A percentile compares a stretch with the other conserved stretches of the same genome.
These are phyloP conservation scores for Channa striata DNA, from an alignment of 2,797 vertebrate species.

Conservation along the genomic window DNA sequence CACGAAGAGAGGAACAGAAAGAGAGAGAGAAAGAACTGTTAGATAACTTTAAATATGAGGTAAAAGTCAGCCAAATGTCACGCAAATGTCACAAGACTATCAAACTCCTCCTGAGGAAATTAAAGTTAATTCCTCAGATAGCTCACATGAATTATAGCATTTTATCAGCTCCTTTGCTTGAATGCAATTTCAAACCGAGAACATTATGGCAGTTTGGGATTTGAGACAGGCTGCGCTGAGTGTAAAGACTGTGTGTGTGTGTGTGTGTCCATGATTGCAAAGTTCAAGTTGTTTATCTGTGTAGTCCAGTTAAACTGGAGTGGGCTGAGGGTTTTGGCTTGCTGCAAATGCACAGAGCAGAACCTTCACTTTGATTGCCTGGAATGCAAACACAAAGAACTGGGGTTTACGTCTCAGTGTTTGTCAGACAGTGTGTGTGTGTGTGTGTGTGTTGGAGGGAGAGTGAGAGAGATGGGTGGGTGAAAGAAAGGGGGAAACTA, in stretches of 20 bases:
- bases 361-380: conserved; percentile 72
- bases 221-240: conserved; percentile 19
- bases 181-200: conserved; percentile 58
- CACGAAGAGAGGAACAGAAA: conserved; percentile 4
- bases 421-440: conserved; percentile 7
- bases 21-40: conserved; percentile 38
- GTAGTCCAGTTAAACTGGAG: conserved; percentile 66
- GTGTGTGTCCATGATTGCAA: conserved; percentile 21
- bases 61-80: conserved; percentile 79
- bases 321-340: conserved; percentile 46
- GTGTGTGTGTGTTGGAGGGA: conserved; percentile 13
- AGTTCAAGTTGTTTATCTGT: conserved; percentile 75
- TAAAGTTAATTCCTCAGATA: conserved; percentile 70
- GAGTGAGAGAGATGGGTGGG: neutral
- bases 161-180: conserved; percentile 50
- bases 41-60: conserved; percentile 66
- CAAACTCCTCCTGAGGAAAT: conserved; percentile 69
- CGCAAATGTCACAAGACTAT: conserved; percentile 76
- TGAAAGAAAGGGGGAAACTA: conserved; percentile 29
- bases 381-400: conserved; percentile 74
- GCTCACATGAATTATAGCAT: conserved; percentile 67
- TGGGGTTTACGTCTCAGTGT: conserved; percentile 16
- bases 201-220: conserved; percentile 42
- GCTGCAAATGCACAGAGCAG: conserved; percentile 65
- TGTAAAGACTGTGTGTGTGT: neutral